Percentiles rank a stretch among this genome's conserved stretches.
Evolutionary conservation across 2,888 invertebrate genomes (phyloP).

Genomic region (Choreutis nemorana): DNA sequence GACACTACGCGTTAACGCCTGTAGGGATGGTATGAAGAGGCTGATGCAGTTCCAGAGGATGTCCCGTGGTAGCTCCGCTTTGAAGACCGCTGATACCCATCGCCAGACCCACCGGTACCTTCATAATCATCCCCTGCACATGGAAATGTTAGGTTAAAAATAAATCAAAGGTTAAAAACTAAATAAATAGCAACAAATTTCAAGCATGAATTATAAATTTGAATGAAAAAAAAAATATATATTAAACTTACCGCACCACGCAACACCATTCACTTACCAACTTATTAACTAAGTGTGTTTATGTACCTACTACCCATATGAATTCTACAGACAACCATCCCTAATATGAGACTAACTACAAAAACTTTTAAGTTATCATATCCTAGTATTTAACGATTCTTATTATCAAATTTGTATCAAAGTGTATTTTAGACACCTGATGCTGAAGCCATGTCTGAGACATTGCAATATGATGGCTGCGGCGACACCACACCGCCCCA

Average conservation of each 20-base stretch:
- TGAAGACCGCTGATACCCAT: conserved; percentile 52
- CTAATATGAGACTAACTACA: no score
- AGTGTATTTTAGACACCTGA: conserved; percentile 35
- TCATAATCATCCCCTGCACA: conserved; percentile 55
- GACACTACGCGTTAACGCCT: conserved; percentile 29
- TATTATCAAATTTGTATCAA: not conserved
- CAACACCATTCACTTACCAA: conserved; percentile 34
- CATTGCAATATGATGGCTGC: conserved; percentile 57
- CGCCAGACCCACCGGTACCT: conserved; percentile 57
- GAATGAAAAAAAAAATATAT: conserved; percentile 15
- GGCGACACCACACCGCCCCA: conserved; percentile 56
- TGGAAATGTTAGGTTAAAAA: conserved; percentile 5
- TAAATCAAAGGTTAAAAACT: not conserved
- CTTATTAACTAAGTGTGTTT: conserved; percentile 1
- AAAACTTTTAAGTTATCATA: no score
- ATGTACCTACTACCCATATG: conserved; percentile 5
- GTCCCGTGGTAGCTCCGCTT: conserved; percentile 52
- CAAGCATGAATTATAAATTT: not conserved
- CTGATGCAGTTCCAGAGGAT: conserved; percentile 34
- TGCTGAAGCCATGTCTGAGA: conserved; percentile 47
- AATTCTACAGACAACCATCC: no score
- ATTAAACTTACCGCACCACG: conserved; percentile 59
- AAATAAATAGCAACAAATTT: not conserved
- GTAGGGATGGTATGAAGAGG: conserved; percentile 60
- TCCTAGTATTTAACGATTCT: no score